phyloP scores from a whole-genome alignment of 2,113 vertebrate species.

The Acrocephalus kingi region DNA sequence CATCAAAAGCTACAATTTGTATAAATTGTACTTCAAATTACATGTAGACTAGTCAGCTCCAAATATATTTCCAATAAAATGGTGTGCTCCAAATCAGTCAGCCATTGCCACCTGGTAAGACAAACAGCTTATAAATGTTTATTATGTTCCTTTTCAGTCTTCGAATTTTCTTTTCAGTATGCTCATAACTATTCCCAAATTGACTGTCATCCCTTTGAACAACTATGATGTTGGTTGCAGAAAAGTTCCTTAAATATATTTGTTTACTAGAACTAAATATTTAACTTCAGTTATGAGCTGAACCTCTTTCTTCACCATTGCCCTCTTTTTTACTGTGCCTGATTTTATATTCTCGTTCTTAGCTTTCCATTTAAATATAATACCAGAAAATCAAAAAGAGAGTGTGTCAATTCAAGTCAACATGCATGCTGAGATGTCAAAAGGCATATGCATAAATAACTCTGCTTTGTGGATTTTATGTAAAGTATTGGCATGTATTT shows the following conservation, averaged over 20 bases:
- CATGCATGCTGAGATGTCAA: slow-evolving; percentile 9
- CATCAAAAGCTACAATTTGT: neutral
- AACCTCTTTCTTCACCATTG: neutral
- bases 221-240: neutral
- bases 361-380: slow-evolving; percentile 18
- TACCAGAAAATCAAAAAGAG: slow-evolving; percentile 23
- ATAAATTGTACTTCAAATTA: neutral
- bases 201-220: neutral
- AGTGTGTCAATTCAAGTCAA: neutral
- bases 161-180: neutral
- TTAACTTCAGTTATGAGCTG: neutral
- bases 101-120: neutral
- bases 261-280: slow-evolving; percentile 4
- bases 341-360: neutral
- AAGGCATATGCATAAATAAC: slow-evolving; percentile 16
- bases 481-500: slow-evolving; percentile 24
- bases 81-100: neutral
- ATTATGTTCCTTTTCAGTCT: neutral
- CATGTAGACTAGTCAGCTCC: neutral
- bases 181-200: neutral
- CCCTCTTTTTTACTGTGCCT: neutral
- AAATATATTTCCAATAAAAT: neutral
- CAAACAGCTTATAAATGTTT: neutral
- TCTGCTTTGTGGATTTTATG: slow-evolving; percentile 33
- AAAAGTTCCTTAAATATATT: neutral